Base-by-base conservation (phyloP, 2,113 vertebrate genomes). In the Notothenia coriiceps region DNA sequence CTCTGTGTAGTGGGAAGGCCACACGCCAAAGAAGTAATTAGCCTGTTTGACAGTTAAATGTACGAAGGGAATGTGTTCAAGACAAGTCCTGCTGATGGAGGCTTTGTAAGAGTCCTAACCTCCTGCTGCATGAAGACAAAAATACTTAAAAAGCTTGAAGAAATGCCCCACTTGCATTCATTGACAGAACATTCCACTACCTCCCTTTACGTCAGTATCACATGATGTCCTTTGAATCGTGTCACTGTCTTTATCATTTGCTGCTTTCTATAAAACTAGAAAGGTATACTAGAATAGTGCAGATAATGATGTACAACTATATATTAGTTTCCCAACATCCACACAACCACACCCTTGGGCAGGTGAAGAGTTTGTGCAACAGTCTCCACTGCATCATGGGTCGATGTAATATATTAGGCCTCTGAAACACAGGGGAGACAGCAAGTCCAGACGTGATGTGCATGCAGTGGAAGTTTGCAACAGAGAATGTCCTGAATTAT, bases 401-500 rank as follows among this genome's bases (percentile, higher is more conserved):
- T 73, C 65, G 4, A 46, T 75, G 83, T 92, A 77, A 89, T 89
- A 82, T 82, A 85, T 88, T 82, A 75, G 52, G 63, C 74, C 83
- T 86, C 62, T 82, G 73, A 86, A 87, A 80, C 81, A 83, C 84
- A 69, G 22, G 63, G 79, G 60, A 78, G 79, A 78, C 52, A 43
- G 85, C 72, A 68, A 80, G 78, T 69, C 15, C 54, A 80, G 85
- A 93, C 82, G 88, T 91, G 88, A 86, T 70, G 82, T 81, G 92
- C 84, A 91, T 92, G 86, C 86, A 80, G 68, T 74, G 61, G 61
- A 69, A 78, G 79, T 87, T 85, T 84, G 84, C 88, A 86, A 87
- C 78, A 70, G 87, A 88, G 84, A 87, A 86, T 69, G 63, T 84
- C 55, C 70, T 94, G 91, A 93, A 93, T 93, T 90, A 94, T 93